Percentiles rank a stretch among this genome's conserved stretches.
Evolutionary conservation across 2,113 vertebrate species (phyloP).

Genomic region (Lamprologus speciosus): DNA sequence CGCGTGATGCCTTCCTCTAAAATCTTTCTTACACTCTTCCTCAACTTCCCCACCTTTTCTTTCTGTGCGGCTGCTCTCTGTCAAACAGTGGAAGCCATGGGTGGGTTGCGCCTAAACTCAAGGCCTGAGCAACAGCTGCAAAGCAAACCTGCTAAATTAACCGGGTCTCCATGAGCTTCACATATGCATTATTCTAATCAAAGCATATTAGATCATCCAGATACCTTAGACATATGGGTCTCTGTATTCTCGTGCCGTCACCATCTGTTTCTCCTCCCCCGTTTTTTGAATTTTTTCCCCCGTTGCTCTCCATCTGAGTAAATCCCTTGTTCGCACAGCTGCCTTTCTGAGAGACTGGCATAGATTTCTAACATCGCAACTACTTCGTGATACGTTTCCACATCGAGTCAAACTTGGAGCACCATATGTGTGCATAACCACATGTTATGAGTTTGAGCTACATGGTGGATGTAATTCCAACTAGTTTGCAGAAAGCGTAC

Average conservation of each 20-base stretch:
- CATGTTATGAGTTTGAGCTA: background rate
- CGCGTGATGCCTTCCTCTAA: background rate
- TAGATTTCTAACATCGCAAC: constrained; percentile 1
- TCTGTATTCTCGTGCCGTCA: constrained; percentile 53
- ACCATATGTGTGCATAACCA: constrained; percentile 5
- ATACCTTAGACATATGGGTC: constrained; percentile 73
- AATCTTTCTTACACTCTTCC: background rate
- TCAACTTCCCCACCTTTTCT: background rate
- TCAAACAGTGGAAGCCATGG: constrained; percentile 44
- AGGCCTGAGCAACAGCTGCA: constrained; percentile 68
- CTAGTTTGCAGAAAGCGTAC: background rate
- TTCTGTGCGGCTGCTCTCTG: constrained; percentile 25
- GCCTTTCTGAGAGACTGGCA: constrained; percentile 16
- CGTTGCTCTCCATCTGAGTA: constrained; percentile 16
- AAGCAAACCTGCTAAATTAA: constrained; percentile 68
- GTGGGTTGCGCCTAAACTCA: constrained; percentile 10
- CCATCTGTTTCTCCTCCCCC: constrained; percentile 68
- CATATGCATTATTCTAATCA: constrained; percentile 74
- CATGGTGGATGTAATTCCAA: background rate
- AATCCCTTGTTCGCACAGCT: constrained; percentile 28
- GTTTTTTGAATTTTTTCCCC: background rate
- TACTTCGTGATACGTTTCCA: constrained; percentile 26
- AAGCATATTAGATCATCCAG: constrained; percentile 71
- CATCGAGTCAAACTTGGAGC: constrained; percentile 13
- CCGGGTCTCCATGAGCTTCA: constrained; percentile 55